A percentile compares a stretch with the other conserved stretches of the same genome.
Evolutionary conservation across 2,888 invertebrate species (phyloP).

Genomic region (Pherbina coryleti): DNA sequence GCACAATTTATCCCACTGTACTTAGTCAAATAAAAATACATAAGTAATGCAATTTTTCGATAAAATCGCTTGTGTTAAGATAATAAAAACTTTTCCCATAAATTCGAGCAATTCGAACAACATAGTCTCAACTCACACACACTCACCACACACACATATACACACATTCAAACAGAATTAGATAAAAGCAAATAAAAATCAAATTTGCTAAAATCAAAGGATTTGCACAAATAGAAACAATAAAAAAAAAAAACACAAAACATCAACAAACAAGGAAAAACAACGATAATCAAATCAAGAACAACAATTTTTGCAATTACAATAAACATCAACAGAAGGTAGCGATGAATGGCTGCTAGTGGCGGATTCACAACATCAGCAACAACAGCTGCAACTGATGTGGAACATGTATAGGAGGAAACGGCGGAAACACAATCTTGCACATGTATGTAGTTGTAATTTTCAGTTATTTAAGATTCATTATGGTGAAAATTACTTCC

Average conservation of each 20-base stretch:
- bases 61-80: too few relatives aligned
- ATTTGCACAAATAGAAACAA: neutral
- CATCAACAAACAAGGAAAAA: neutral
- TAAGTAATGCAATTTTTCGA: neutral
- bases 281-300: neutral
- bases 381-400: constrained; percentile 1
- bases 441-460: constrained; percentile 45
- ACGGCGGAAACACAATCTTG: constrained; percentile 11
- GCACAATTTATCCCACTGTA: too few relatives aligned
- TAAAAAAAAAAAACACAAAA: neutral
- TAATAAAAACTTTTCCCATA: neutral
- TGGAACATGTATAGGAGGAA: neutral
- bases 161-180: neutral
- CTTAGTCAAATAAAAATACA: too few relatives aligned
- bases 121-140: neutral
- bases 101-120: neutral
- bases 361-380: constrained; percentile 16
- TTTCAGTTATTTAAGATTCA: constrained; percentile 53
- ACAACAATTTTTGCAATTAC: constrained; percentile 2
- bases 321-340: constrained; percentile 3
- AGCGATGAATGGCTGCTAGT: neutral
- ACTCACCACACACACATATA: neutral
- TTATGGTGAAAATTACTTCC: constrained; percentile 47
- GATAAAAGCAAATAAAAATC: neutral
- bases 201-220: neutral